These are phyloP conservation scores for Diacarnus erythraeanus DNA, from an alignment of 37 sponge, comb jelly and placozoan genomes.

Conservation along the genomic window DNA sequence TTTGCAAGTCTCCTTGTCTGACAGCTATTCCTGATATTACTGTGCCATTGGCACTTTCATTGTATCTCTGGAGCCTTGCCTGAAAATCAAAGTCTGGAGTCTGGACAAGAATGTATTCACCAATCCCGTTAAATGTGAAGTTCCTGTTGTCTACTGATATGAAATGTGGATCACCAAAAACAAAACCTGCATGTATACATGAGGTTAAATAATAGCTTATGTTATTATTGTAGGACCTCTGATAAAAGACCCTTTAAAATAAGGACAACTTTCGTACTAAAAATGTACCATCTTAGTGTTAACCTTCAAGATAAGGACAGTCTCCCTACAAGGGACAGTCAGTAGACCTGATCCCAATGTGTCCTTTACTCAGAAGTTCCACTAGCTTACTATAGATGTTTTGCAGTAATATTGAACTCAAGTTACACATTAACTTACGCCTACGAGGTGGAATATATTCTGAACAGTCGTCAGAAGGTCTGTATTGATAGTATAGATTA, in stretches of 20 bases:
- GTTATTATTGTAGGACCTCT: no score
- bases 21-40: constrained; percentile 38
- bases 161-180: constrained; percentile 72
- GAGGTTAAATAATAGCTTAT: background rate
- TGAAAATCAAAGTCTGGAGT: constrained; percentile 44
- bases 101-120: constrained; percentile 52
- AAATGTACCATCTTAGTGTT: background rate
- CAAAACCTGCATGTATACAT: constrained; percentile 17
- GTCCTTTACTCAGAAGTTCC: no score
- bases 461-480: constrained; percentile 54
- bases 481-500: constrained; percentile 24
- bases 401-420: background rate
- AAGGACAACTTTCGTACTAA: no score
- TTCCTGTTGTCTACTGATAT: constrained; percentile 41
- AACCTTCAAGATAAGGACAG: no score
- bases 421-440: background rate
- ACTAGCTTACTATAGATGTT: no score
- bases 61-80: constrained; percentile 10
- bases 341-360: no score
- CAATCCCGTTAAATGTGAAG: constrained; percentile 75
- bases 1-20: background rate
- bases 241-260: no score
- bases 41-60: constrained; percentile 17
- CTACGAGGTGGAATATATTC: constrained; percentile 5
- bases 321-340: no score